Conservation (phyloP, 2,113 vertebrate genomes). For the Megaceryle maxima region DNA sequence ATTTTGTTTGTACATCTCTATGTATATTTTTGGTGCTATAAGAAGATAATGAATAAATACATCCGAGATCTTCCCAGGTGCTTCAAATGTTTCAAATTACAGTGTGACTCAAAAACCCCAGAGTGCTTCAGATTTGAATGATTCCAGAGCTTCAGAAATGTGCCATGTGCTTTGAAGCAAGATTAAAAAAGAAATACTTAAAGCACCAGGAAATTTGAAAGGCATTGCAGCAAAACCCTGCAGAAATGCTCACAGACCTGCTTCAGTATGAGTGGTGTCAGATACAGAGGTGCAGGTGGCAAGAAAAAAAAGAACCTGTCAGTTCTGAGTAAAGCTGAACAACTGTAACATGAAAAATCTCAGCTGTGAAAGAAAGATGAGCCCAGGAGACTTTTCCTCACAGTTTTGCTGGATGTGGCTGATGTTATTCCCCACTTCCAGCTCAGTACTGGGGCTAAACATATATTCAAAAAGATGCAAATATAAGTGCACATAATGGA, state of each 20-base stretch:
- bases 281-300: not conserved
- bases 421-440: not conserved
- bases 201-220: constrained; percentile 50
- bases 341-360: not conserved
- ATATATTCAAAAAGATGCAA: not conserved
- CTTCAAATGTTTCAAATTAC: constrained; percentile 30
- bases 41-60: constrained; percentile 56
- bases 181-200: constrained; percentile 44
- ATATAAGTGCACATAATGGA: accelerated
- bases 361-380: not conserved
- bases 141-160: constrained; percentile 42
- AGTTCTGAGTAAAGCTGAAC: constrained; percentile 6
- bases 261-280: not conserved
- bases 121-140: constrained; percentile 44
- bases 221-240: not conserved
- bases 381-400: not conserved
- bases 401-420: not conserved
- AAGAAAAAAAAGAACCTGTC: not conserved
- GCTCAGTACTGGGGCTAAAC: not conserved
- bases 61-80: not conserved
- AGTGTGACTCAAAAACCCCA: constrained; percentile 33
- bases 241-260: constrained; percentile 37
- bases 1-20: not conserved
- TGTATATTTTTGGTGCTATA: not conserved
- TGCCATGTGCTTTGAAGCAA: constrained; percentile 32